Conservation (phyloP, 2,797 vertebrate species). For the Onychomys leucogaster region DNA sequence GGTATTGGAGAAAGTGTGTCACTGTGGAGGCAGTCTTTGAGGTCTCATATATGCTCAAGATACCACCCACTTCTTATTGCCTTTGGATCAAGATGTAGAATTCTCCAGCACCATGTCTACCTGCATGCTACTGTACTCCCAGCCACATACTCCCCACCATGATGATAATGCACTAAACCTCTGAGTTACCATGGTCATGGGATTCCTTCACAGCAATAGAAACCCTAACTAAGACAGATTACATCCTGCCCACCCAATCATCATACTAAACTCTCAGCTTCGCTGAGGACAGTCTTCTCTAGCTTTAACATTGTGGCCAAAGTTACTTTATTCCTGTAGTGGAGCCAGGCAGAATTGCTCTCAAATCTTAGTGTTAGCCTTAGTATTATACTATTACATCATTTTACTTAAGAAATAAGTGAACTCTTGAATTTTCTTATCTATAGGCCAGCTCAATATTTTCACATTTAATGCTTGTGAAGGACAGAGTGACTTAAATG, state of each 20-base stretch:
- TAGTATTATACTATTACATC: background rate
- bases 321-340: background rate
- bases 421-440: background rate
- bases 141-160: background rate
- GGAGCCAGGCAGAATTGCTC: background rate
- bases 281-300: background rate
- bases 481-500: background rate
- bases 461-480: background rate
- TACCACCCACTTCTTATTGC: background rate
- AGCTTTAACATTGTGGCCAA: background rate
- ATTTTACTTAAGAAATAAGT: background rate
- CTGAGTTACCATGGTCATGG: background rate
- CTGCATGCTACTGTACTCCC: background rate
- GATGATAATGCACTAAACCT: background rate
- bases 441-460: background rate
- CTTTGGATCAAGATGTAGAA: background rate
- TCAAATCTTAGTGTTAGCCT: background rate
- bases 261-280: background rate
- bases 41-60: background rate
- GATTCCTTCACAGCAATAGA: background rate
- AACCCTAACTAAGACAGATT: background rate
- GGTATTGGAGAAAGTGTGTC: background rate
- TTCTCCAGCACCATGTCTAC: background rate
- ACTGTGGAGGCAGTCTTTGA: background rate
- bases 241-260: background rate